Conservation (phyloP, 1,140 invertebrate species). For the Diabrotica virgifera region DNA sequence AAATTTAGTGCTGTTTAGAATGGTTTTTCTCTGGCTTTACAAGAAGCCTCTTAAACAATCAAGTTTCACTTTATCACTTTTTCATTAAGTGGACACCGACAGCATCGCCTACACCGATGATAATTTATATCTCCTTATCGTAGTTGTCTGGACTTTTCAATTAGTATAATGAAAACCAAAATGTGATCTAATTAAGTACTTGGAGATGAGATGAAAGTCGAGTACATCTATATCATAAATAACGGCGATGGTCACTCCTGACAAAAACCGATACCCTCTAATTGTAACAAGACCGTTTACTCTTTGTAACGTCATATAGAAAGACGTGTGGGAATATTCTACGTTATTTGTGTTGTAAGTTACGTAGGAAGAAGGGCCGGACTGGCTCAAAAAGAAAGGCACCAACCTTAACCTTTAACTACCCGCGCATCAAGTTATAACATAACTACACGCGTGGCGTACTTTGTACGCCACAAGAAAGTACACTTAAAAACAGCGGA, state of each 20-base stretch:
- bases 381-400: too few species aligned
- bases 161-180: not conserved
- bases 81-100: not conserved
- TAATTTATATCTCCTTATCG: not conserved
- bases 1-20: too few species aligned
- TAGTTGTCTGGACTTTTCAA: constrained; percentile 2
- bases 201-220: constrained; percentile 2
- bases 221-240: not conserved
- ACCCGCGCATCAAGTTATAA: too few species aligned
- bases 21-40: too few species aligned
- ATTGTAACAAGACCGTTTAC: not conserved
- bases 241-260: not conserved
- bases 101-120: not conserved
- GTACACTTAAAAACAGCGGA: too few species aligned
- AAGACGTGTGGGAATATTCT: not conserved
- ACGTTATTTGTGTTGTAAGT: too few species aligned
- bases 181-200: not conserved
- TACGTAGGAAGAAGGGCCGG: too few species aligned
- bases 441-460: too few species aligned
- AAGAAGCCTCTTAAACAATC: too few species aligned
- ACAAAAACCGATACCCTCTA: not conserved
- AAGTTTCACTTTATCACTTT: not conserved
- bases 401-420: too few species aligned
- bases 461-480: too few species aligned
- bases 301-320: not conserved